Evolutionary conservation across 2,888 invertebrate species (phyloP).

Genomic region (Hymenopus coronatus): DNA sequence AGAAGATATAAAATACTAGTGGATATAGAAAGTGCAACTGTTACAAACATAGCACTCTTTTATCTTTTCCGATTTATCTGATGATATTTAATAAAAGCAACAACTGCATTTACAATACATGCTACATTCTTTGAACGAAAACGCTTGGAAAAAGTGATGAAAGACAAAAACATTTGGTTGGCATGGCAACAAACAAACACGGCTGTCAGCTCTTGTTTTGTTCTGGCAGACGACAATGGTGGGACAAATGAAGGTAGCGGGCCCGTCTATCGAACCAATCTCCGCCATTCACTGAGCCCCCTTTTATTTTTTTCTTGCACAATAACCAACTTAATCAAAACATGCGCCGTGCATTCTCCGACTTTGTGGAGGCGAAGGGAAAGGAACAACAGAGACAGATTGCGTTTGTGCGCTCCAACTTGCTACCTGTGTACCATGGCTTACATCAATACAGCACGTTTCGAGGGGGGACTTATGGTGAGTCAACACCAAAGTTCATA

Average conservation of each 20-base stretch:
- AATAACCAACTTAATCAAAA: constrained; percentile 16
- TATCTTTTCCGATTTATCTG: no score
- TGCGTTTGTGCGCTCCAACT: not conserved
- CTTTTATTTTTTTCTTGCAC: not conserved
- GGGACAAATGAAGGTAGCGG: not conserved
- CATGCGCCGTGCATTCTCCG: not conserved
- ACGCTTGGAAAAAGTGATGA: not conserved
- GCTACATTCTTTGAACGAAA: not conserved
- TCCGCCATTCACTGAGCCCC: not conserved
- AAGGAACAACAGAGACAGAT: not conserved
- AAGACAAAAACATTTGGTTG: not conserved
- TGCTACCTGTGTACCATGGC: not conserved
- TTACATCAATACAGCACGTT: no score
- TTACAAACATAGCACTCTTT: no score
- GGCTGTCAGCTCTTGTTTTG: not conserved
- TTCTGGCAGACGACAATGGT: not conserved
- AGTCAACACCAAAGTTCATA: no score
- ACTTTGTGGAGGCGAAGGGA: not conserved
- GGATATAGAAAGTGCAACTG: no score
- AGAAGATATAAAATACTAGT: no score
- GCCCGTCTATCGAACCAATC: not conserved
- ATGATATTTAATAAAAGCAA: no score
- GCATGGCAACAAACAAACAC: not conserved
- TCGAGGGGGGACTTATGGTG: no score
- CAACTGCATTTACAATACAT: no score